Base-by-base conservation (phyloP, 2,113 vertebrate genomes). In the Perca schrenkii region DNA sequence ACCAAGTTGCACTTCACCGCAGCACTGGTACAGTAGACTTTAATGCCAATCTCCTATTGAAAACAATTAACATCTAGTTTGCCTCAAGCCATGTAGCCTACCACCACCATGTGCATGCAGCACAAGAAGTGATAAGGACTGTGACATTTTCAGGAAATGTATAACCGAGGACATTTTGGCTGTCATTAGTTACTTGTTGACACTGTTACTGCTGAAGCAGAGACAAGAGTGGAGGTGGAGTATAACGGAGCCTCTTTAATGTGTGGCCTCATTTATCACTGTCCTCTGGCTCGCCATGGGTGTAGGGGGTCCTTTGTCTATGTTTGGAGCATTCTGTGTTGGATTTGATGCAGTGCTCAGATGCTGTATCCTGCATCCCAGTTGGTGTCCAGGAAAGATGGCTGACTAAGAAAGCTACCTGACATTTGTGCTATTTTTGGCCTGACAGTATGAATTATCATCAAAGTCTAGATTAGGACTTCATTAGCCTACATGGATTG, bases 221-320 rank as follows among this genome's bases (percentile, higher is more conserved):
- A 89, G 87, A 86, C 40, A 6, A 31, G 87, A 83, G 79, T 88
- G 86, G 89, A 89, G 89, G 80, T 87, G 86, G 88, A 82, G 78
- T 74, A 90, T 79, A 88, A 90, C 79, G 67, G 91, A 91, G 85
- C 66, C 80, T 89, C 90, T 88, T 83, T 69, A 80, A 86, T 70
- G 86, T 89, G 89, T 82, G 88, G 84, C 90, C 92, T 93, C 92
- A 93, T 95, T 94, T 93, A 95, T 94, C 85, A 92, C 86, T 93
- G 92, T 94, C 92, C 91, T 70, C 85, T 77, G 25, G 21, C 79
- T 86, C 57, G 69, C 75, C 76, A 52, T 31, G 83, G 89, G 77
- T 80, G 87, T 79, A 72, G 80, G 60, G 81, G 80, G 78, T 64
- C 77, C 78, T 88, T 90, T 92, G 83, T 90, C 82, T 83, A 7